These are phyloP conservation scores for Carapus acus DNA, from an alignment of 2,797 vertebrate species.

Conservation along the genomic window DNA sequence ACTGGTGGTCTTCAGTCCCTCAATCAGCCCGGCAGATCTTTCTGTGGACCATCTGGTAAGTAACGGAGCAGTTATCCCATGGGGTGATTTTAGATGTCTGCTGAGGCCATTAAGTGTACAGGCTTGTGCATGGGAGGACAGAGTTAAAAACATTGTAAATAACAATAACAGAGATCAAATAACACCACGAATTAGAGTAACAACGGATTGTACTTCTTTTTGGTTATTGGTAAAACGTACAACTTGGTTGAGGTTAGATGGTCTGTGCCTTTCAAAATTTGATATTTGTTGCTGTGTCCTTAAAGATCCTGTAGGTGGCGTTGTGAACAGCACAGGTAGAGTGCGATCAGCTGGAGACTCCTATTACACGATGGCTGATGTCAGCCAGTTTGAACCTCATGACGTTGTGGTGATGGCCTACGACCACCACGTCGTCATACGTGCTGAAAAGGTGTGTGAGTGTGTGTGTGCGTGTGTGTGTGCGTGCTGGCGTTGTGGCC, in stretches of 20 bases:
- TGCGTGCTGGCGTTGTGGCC: constrained; percentile 5
- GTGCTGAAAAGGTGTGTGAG: constrained; percentile 76
- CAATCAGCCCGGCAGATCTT: constrained; percentile 46
- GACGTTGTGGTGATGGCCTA: constrained; percentile 77
- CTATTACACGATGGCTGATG: constrained; percentile 75
- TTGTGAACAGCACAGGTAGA: constrained; percentile 46
- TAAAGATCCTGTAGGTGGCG: constrained; percentile 48
- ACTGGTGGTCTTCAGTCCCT: constrained; percentile 50
- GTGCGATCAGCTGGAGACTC: constrained; percentile 66
- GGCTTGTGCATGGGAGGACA: too few species aligned
- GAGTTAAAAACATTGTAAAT: too few species aligned
- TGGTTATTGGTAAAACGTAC: too few species aligned
- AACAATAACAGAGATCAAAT: too few species aligned
- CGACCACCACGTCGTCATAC: constrained; percentile 72
- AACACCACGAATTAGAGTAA: too few species aligned
- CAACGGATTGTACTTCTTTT: too few species aligned
- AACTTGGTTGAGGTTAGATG: too few species aligned
- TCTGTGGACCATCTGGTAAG: constrained; percentile 58
- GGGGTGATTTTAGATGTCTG: too few species aligned
- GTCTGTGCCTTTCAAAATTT: too few species aligned
- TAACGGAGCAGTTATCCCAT: too few species aligned
- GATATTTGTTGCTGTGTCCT: background rate
- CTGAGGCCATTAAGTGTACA: too few species aligned
- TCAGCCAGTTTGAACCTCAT: constrained; percentile 81
- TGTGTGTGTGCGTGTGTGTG: constrained; percentile 4